Conservation (phyloP, 2,113 vertebrate genomes). For the Ptyas mucosa region DNA sequence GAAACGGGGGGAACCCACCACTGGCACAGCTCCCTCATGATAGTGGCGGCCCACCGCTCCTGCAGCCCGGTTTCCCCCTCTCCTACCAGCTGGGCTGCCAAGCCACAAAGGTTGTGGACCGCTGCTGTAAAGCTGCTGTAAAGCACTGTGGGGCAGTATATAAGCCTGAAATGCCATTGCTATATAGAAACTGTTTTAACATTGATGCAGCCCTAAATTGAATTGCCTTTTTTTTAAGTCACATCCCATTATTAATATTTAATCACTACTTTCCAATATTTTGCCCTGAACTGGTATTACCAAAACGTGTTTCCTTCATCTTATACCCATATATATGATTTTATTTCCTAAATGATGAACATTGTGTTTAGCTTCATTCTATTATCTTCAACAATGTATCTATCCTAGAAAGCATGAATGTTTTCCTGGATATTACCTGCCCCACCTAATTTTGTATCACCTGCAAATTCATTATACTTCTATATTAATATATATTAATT, state of each 20-base stretch:
- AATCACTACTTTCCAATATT: not conserved
- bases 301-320: not conserved
- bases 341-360: not conserved
- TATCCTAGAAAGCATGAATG: not conserved
- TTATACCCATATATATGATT: not conserved
- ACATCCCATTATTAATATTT: not conserved
- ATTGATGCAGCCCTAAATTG: not conserved
- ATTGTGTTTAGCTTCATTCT: not conserved
- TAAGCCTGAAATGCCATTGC: not conserved
- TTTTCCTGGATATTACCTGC: not conserved
- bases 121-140: not conserved
- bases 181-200: not conserved
- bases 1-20: no score
- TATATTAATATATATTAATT: no score
- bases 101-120: not conserved
- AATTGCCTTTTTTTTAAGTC: not conserved
- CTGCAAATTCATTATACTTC: not conserved
- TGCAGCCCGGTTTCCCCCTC: not conserved
- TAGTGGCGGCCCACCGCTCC: not conserved
- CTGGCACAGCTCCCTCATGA: not conserved
- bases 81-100: not conserved
- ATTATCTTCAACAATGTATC: not conserved
- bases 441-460: not conserved
- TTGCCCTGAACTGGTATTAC: not conserved
- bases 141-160: not conserved